Evolutionary conservation across 2,888 invertebrate genomes (phyloP), one percentile per base, ranked within the genome.

Genomic region (Phorcus lineatus): DNA sequence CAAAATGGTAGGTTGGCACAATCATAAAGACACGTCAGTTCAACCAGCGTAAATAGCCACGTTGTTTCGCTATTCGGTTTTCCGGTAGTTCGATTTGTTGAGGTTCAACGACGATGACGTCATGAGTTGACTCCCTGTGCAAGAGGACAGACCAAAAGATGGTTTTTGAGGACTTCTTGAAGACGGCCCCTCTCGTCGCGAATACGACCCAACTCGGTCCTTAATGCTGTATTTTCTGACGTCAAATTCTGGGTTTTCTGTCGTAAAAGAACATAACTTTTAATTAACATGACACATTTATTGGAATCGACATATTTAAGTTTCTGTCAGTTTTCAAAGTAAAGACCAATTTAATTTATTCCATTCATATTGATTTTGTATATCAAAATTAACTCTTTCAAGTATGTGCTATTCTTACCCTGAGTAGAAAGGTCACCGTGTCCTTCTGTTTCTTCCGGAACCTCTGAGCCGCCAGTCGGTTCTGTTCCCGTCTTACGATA

Each of bases 171-270:
- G 47, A 83, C 77, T 9, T 74, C 19, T 70, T 78, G 54, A 52
- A 86, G 81, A 17, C 82, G 82, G 24, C 81, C 82, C 36, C 77
- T 79, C 70, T 85, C 86, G 9, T 81, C 55, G 28, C 62, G 80
- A 13, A 86, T 66, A 0, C 79, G 55, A 16, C 24, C 19, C 4
- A 84, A 31, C 70, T 82, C 81, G 2, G 76, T 24, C 17, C 75
- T 19, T 19, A 83, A 53, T 3, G 67, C 78, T 6, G 78, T 81
- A 74, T 83, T 82, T 36, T 66, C 57, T 11, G 81, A 78, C 19
- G 82, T 79, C 54, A 84, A 36, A 17, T n/a, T 62, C 36, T 81
- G 80, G n/a, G 81, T 80, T 76, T 82, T 81, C 84, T 84, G 75
- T 2, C 4, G 47, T 9, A 47, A 47, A 1, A 47, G 7, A 13